Percentiles rank a stretch among this genome's conserved stretches.
phyloP scores from a whole-genome alignment of 2,113 vertebrate genomes.

The Proterorhinus semilunaris region DNA sequence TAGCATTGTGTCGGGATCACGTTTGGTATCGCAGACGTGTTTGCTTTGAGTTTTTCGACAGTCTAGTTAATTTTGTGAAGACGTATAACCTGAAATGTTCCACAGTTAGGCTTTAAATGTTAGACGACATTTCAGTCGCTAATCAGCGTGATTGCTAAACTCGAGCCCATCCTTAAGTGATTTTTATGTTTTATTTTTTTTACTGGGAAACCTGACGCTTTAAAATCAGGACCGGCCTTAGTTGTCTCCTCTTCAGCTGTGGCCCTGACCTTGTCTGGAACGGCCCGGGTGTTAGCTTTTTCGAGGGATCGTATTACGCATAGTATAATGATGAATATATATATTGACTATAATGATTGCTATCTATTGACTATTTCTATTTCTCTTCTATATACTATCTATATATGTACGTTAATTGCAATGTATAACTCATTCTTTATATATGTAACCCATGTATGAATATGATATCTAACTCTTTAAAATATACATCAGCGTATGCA shows the following conservation, averaged over 20 bases:
- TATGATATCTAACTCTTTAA: conserved; percentile 72
- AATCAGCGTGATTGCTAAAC: too few relatives aligned
- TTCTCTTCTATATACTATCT: conserved; percentile 81
- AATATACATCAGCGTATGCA: conserved; percentile 73
- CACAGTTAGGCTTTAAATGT: too few relatives aligned
- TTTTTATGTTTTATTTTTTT: too few relatives aligned
- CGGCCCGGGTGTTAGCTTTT: conserved; percentile 72
- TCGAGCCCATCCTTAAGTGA: too few relatives aligned
- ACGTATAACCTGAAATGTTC: too few relatives aligned
- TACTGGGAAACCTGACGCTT: neutral
- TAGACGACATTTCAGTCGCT: too few relatives aligned
- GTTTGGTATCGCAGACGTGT: too few relatives aligned
- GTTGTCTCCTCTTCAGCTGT: too few relatives aligned
- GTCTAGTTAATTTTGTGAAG: too few relatives aligned
- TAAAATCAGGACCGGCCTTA: too few relatives aligned
- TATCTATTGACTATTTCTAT: conserved; percentile 77
- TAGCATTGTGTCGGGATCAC: too few relatives aligned
- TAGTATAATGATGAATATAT: conserved; percentile 78
- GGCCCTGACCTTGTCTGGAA: conserved; percentile 60
- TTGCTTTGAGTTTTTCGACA: too few relatives aligned
- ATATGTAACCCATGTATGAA: conserved; percentile 80
- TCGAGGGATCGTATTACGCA: conserved; percentile 73
- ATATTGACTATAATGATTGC: conserved; percentile 73
- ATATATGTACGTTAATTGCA: conserved; percentile 82
- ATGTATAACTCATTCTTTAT: conserved; percentile 81